phyloP scores from a whole-genome alignment of 2,797 vertebrate genomes.

The Emydoidea blandingii region DNA sequence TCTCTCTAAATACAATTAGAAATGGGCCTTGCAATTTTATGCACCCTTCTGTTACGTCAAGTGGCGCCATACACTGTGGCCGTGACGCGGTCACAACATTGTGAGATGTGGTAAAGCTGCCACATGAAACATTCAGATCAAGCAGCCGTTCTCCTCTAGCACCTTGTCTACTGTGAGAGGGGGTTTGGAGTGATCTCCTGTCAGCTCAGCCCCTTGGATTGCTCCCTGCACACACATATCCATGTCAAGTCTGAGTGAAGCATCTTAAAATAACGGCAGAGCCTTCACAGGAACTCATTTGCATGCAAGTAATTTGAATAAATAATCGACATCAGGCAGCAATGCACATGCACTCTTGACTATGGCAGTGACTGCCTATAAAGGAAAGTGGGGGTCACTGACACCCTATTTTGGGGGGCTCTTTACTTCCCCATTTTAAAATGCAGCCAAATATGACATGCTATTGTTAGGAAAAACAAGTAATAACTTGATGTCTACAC shows the following conservation, averaged over 20 bases:
- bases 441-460: neutral
- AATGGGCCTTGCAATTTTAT: neutral
- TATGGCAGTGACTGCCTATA: neutral
- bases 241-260: neutral
- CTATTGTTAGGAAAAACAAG: neutral
- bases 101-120: neutral
- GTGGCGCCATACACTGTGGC: too few species aligned
- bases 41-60: neutral
- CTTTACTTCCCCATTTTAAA: neutral
- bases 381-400: accelerated
- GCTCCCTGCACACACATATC: neutral
- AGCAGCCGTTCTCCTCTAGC: neutral
- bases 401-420: neutral
- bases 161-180: neutral
- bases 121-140: too few species aligned
- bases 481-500: neutral
- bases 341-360: accelerated
- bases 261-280: neutral
- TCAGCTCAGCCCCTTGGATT: neutral
- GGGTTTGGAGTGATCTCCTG: neutral
- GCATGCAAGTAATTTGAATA: accelerated
- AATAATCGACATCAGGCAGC: neutral
- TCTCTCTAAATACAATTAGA: neutral
- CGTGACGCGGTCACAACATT: neutral
- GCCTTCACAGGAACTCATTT: accelerated